Base-by-base conservation (phyloP, 2,888 invertebrate genomes). In the Plebejus melissa region DNA sequence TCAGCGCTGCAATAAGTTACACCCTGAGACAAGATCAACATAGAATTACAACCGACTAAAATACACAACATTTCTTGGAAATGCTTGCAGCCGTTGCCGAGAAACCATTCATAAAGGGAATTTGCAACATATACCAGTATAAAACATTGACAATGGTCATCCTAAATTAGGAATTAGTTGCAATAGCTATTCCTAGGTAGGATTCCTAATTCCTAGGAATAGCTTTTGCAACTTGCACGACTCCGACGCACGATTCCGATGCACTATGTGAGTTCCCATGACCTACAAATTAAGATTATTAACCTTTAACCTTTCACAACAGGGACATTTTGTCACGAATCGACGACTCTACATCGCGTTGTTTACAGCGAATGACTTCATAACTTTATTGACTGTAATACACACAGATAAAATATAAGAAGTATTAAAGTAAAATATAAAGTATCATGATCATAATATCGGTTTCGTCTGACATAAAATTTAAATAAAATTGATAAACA, bases 281-380 rank as follows among this genome's bases (percentile, higher is more conserved):
- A 65, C 32, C 60, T 65, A 65, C 32, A 65, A 65, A 65, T 65
- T 65, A 65, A 28, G 32, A 65, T 28, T 65, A 65, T 65, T 65
- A 65, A 65, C 60, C 60, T 65, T 65, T 65, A 65, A 32, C 60
- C 60, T 65, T 65, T 65, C 4, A 13, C 60, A 11, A 28, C 28
- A 32, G 60, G 4, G 60, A 65, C 32, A 28, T 22, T 65, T 28
- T 28, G 60, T 4, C 60, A 28, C 28, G 32, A 65, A 65, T 65
- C 60, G 16, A 16, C 32, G 60, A 32, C 11, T 54, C 16, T 32
- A 32, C 28, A 4, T 28, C 28, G 60, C 28, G 11, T 28, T 65
- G 32, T 65, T 65, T 65, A 65, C 11, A 32, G 11, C 28, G n/a
- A 7, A 7, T 58, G n/a, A 22, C 54, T 54, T 54, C 16, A 54